A percentile compares a stretch with the other conserved stretches of the same genome.
phyloP scores from a whole-genome alignment of 2,797 vertebrate genomes.

The Acipenser oxyrinchus region DNA sequence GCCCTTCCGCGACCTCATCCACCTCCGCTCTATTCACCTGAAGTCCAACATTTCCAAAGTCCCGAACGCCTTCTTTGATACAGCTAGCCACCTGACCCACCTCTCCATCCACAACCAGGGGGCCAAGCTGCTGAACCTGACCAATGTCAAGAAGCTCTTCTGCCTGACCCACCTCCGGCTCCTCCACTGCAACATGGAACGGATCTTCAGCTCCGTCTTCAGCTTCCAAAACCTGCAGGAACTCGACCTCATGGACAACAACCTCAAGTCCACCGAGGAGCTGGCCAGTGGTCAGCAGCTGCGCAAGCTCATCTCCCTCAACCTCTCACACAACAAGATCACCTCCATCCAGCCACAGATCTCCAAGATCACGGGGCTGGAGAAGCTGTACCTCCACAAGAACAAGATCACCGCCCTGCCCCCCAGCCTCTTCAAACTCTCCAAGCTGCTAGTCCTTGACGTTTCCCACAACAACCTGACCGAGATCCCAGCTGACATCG shows the following conservation, averaged over 20 bases:
- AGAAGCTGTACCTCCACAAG: slow-evolving; percentile 13
- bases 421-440: slow-evolving; percentile 7
- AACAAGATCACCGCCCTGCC: slow-evolving; percentile 15
- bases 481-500: too few species aligned
- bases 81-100: slow-evolving; percentile 11
- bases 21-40: slow-evolving; percentile 12
- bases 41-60: slow-evolving; percentile 16
- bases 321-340: slow-evolving; percentile 16
- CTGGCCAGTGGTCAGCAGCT: slow-evolving; percentile 16
- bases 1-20: slow-evolving; percentile 19
- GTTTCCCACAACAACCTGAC: too few species aligned
- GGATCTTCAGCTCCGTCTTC: slow-evolving; percentile 16
- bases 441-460: neutral
- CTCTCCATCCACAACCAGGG: slow-evolving; percentile 15
- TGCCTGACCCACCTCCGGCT: slow-evolving; percentile 13
- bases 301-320: slow-evolving; percentile 15
- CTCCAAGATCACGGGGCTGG: slow-evolving; percentile 5
- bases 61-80: slow-evolving; percentile 11
- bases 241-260: slow-evolving; percentile 12
- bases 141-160: slow-evolving; percentile 12
- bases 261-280: slow-evolving; percentile 13
- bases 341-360: slow-evolving; percentile 12
- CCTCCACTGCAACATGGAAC: slow-evolving; percentile 13
- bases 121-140: slow-evolving; percentile 10
- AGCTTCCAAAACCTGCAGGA: slow-evolving; percentile 17